Evolutionary conservation across 2,888 invertebrate genomes (phyloP).

Genomic region (Macaria notata): DNA sequence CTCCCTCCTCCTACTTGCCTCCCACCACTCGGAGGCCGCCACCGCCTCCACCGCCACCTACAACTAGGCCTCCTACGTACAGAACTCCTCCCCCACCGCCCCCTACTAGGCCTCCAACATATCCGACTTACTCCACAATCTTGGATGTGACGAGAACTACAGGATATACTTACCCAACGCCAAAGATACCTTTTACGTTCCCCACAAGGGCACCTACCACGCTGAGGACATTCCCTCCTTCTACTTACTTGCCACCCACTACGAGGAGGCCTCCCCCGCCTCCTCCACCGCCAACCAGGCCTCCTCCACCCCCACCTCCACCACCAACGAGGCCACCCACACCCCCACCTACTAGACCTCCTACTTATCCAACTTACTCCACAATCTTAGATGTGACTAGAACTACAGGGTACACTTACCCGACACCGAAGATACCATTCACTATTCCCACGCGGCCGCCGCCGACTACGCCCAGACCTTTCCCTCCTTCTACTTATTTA

Average conservation of each 20-base stretch:
- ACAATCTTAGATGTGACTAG: slow-evolving; percentile 32
- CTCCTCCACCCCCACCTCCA: slow-evolving; percentile 31
- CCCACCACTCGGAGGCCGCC: slow-evolving; percentile 27
- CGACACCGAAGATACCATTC: slow-evolving; percentile 42
- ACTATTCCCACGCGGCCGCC: slow-evolving; percentile 33
- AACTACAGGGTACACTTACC: slow-evolving; percentile 56
- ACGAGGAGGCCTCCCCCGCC: slow-evolving; percentile 18
- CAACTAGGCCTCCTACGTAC: slow-evolving; percentile 23
- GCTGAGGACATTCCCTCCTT: slow-evolving; percentile 30
- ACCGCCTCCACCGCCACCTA: slow-evolving; percentile 20
- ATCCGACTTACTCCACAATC: slow-evolving; percentile 36
- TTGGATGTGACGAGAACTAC: slow-evolving; percentile 44
- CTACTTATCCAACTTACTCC: slow-evolving; percentile 31
- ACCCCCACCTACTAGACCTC: slow-evolving; percentile 31
- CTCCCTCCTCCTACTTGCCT: slow-evolving; percentile 25
- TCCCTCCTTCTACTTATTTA: slow-evolving; percentile 30
- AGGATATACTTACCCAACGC: slow-evolving; percentile 55
- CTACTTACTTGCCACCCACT: slow-evolving; percentile 25
- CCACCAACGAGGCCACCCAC: slow-evolving; percentile 24
- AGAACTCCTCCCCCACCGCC: slow-evolving; percentile 22
- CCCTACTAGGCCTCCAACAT: slow-evolving; percentile 25
- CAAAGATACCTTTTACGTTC: slow-evolving; percentile 51
- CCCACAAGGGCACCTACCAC: slow-evolving; percentile 32
- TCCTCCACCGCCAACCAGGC: slow-evolving; percentile 31
- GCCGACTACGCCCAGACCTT: slow-evolving; percentile 30